Evolutionary conservation across 2,888 invertebrate species (phyloP).

Genomic region (Hanleya hanleyi): DNA sequence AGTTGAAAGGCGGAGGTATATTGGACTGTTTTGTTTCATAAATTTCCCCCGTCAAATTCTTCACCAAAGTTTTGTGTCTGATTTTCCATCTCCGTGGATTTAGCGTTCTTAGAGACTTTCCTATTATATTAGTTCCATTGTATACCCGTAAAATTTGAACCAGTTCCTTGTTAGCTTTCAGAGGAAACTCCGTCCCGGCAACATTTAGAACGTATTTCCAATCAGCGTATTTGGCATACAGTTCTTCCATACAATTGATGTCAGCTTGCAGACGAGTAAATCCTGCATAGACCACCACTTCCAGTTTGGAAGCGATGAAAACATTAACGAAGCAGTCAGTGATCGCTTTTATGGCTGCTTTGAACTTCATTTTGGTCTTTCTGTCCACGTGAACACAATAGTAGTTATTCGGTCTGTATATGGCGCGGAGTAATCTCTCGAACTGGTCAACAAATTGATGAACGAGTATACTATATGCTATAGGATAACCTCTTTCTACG

Average conservation of each 20-base stretch:
- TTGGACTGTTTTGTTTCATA: too few relatives aligned
- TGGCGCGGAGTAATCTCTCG: constrained; percentile 58
- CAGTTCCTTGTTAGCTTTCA: constrained; percentile 61
- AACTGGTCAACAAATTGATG: constrained; percentile 62
- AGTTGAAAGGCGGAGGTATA: constrained; percentile 39
- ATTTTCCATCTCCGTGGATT: neutral
- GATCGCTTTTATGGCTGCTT: constrained; percentile 44
- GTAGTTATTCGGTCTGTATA: constrained; percentile 68
- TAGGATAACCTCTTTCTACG: constrained; percentile 55
- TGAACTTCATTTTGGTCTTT: constrained; percentile 43
- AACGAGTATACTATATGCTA: constrained; percentile 64
- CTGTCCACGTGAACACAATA: constrained; percentile 71
- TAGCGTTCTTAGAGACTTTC: neutral
- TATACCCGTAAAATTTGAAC: constrained; percentile 55
- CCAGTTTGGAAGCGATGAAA: constrained; percentile 56
- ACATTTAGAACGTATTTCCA: constrained; percentile 68
- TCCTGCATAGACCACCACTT: constrained; percentile 52
- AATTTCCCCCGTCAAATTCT: neutral
- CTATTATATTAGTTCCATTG: constrained; percentile 50
- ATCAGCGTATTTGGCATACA: constrained; percentile 20
- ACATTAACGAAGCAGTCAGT: constrained; percentile 66
- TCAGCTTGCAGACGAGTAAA: constrained; percentile 56
- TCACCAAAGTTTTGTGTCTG: neutral
- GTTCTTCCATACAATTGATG: constrained; percentile 57
- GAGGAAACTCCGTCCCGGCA: constrained; percentile 58